Conservation (phyloP, 2,888 invertebrate species). For the Gryllus longicercus region DNA sequence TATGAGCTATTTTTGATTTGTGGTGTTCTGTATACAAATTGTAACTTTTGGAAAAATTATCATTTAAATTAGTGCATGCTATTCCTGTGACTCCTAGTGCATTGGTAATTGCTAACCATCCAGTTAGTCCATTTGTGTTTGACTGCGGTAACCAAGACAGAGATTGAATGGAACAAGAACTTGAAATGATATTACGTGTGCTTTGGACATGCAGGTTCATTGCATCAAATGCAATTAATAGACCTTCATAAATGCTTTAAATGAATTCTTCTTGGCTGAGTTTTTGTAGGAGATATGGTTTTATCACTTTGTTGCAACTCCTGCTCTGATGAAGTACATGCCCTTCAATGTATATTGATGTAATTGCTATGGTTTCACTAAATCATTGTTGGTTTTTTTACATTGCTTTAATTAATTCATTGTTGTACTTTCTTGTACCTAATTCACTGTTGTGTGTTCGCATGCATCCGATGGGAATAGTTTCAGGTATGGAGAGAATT, state of each 20-base stretch:
- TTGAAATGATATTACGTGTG: neutral
- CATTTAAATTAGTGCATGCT: neutral
- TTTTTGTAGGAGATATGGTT: too few relatives aligned
- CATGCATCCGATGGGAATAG: too few relatives aligned
- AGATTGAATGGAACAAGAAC: neutral
- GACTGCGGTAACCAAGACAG: neutral
- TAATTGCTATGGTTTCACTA: too few relatives aligned
- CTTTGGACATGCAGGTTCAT: neutral
- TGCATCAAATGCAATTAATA: neutral
- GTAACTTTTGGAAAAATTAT: neutral
- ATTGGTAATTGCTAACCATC: neutral
- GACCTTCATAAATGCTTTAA: neutral
- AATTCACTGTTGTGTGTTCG: too few relatives aligned
- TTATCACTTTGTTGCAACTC: too few relatives aligned
- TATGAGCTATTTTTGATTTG: neutral
- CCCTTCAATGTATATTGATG: too few relatives aligned
- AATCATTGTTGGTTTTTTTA: too few relatives aligned
- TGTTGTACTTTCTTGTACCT: too few relatives aligned
- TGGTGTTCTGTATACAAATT: neutral
- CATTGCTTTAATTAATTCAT: too few relatives aligned
- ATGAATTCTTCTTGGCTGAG: neutral
- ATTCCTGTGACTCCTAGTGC: neutral
- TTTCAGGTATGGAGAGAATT: too few relatives aligned
- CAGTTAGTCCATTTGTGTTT: neutral
- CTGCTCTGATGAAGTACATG: too few relatives aligned